A percentile compares a stretch with the other conserved stretches of the same genome.
These are phyloP conservation scores for Brenthis hecate DNA, from an alignment of 2,888 invertebrate species.

Conservation along the genomic window DNA sequence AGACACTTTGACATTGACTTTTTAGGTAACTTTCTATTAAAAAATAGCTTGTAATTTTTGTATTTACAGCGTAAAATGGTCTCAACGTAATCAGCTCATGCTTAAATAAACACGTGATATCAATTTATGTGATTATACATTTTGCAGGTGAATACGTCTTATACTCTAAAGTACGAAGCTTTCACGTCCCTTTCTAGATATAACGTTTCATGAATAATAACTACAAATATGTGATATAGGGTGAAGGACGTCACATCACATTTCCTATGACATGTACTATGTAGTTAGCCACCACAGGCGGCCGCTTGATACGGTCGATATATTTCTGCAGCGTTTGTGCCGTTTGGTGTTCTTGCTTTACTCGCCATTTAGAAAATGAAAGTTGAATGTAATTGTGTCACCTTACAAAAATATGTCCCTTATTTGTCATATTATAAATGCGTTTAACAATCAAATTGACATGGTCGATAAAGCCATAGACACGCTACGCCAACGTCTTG, in stretches of 20 bases:
- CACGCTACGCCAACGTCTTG: slow-evolving; percentile 12
- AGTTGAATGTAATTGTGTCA: too few relatives aligned
- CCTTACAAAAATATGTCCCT: too few relatives aligned
- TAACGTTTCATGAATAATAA: slow-evolving; percentile 1
- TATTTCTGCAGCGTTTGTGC: slow-evolving; percentile 75
- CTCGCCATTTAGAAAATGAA: too few relatives aligned
- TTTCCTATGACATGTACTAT: slow-evolving; percentile 55
- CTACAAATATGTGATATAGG: slow-evolving; percentile 13
- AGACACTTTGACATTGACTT: too few relatives aligned
- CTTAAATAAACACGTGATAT: slow-evolving; percentile 30
- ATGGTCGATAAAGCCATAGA: slow-evolving; percentile 40
- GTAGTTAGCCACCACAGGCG: slow-evolving; percentile 43
- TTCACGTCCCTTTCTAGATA: slow-evolving; percentile 40
- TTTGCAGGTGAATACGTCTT: slow-evolving; percentile 23
- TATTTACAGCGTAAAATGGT: slow-evolving; percentile 15
- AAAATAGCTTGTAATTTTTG: too few relatives aligned
- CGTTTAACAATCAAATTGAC: slow-evolving; percentile 33
- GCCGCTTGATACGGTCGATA: slow-evolving; percentile 64
- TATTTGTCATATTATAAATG: neutral
- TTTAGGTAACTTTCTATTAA: too few relatives aligned
- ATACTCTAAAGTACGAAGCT: slow-evolving; percentile 43
- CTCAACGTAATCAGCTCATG: slow-evolving; percentile 34
- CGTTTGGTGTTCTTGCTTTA: slow-evolving; percentile 52
- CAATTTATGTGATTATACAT: slow-evolving; percentile 28
- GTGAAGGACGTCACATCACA: slow-evolving; percentile 54